phyloP scores from a whole-genome alignment of 1,140 invertebrate species.

The Grapholita molesta region DNA sequence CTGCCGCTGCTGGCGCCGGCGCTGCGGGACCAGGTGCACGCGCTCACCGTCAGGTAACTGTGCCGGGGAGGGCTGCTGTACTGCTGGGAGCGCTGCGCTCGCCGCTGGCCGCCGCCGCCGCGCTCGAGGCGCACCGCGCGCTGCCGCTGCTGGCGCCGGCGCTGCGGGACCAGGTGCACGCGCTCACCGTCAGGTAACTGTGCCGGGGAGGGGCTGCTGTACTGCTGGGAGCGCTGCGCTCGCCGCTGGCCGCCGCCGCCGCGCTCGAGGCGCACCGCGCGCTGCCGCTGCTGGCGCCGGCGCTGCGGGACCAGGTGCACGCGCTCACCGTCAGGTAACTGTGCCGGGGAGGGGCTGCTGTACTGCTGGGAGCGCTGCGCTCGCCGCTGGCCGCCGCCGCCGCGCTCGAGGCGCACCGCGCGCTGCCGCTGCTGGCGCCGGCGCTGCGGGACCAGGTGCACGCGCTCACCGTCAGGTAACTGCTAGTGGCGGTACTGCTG shows the following conservation, averaged over 20 bases:
- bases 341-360: no score
- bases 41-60: background rate
- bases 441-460: background rate
- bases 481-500: background rate
- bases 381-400: background rate
- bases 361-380: background rate
- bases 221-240: conserved; percentile 82
- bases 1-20: background rate
- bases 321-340: conserved; percentile 68
- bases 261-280: conserved; percentile 81
- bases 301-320: conserved; percentile 62
- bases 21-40: background rate
- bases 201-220: conserved; percentile 29
- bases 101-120: background rate
- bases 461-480: background rate
- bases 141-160: background rate
- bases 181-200: background rate
- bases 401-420: background rate
- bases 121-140: background rate
- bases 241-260: conserved; percentile 84
- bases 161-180: background rate
- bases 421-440: background rate
- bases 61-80: no score
- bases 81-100: background rate
- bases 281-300: conserved; percentile 78